Conservation (phyloP, 1,140 invertebrate species). For the Cotesia typhae region DNA sequence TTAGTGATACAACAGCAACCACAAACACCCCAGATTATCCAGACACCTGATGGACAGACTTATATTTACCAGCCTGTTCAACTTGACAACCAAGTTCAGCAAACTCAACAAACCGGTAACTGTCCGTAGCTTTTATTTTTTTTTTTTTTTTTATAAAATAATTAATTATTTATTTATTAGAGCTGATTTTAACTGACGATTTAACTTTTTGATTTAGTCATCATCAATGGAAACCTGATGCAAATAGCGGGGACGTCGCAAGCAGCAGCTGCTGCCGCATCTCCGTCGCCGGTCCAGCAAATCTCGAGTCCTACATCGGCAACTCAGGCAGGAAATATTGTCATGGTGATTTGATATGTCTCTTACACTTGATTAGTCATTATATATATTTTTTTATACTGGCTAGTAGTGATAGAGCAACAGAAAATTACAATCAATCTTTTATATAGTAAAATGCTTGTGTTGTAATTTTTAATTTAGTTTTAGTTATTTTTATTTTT, state of each 20-base stretch:
- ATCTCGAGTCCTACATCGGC: conserved; percentile 69
- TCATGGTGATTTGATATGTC: conserved; percentile 67
- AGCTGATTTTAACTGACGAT: conserved; percentile 23
- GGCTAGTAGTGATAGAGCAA: conserved; percentile 61
- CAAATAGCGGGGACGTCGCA: conserved; percentile 69
- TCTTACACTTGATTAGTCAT: conserved; percentile 57
- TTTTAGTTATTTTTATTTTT: background rate
- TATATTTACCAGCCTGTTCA: conserved; percentile 87
- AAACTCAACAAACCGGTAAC: conserved; percentile 71
- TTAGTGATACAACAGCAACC: conserved; percentile 71
- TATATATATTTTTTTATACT: conserved; percentile 53
- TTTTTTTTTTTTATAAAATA: conserved; percentile 29
- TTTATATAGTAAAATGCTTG: background rate
- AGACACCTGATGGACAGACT: conserved; percentile 93
- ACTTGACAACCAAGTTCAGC: conserved; percentile 70
- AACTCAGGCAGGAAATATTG: conserved; percentile 76
- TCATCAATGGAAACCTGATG: conserved; percentile 78
- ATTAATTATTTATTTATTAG: background rate
- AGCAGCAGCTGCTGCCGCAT: conserved; percentile 63
- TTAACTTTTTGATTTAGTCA: conserved; percentile 65
- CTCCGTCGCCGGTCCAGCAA: conserved; percentile 65
- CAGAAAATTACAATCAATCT: conserved; percentile 41
- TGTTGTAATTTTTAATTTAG: background rate
- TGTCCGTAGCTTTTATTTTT: conserved; percentile 23
- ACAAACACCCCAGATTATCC: conserved; percentile 83